Conservation (phyloP, 2,113 vertebrate species). For the Nothoprocta pentlandii region DNA sequence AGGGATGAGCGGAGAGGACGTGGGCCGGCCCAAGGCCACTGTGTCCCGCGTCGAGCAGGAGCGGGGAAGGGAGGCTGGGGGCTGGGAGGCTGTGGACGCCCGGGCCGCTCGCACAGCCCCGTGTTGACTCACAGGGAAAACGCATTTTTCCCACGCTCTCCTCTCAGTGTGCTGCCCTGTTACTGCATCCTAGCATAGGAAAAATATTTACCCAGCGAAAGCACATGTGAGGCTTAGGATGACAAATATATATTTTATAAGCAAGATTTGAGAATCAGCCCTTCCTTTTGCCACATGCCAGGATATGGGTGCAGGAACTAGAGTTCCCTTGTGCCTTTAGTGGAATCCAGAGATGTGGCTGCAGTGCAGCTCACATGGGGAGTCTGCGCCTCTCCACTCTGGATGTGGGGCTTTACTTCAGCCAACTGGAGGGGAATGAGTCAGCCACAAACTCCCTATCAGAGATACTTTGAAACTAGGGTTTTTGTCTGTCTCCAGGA, state of each 20-base stretch:
- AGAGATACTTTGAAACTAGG: not conserved
- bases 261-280: constrained; percentile 1
- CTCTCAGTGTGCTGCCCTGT: constrained; percentile 44
- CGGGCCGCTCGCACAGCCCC: not conserved
- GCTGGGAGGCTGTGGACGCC: not conserved
- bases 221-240: constrained; percentile 37
- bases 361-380: constrained; percentile 10
- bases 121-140: constrained; percentile 59
- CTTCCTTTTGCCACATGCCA: constrained; percentile 21
- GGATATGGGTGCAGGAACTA: not conserved
- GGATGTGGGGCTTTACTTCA: constrained; percentile 4
- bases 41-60: accelerated
- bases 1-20: not conserved
- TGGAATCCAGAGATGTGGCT: constrained; percentile 25
- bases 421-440: constrained; percentile 1
- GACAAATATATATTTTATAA: constrained; percentile 35
- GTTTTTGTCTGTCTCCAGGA: not conserved
- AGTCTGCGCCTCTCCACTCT: not conserved
- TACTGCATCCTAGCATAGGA: constrained; percentile 24
- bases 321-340: not conserved
- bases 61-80: not conserved
- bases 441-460: not conserved
- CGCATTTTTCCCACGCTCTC: constrained; percentile 62
- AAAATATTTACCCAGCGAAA: constrained; percentile 59
- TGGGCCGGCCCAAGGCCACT: not conserved